Percentiles rank a stretch among this genome's conserved stretches.
These are phyloP conservation scores for Simalia tracyae DNA, from an alignment of 2,797 vertebrate species.

Conservation along the genomic window DNA sequence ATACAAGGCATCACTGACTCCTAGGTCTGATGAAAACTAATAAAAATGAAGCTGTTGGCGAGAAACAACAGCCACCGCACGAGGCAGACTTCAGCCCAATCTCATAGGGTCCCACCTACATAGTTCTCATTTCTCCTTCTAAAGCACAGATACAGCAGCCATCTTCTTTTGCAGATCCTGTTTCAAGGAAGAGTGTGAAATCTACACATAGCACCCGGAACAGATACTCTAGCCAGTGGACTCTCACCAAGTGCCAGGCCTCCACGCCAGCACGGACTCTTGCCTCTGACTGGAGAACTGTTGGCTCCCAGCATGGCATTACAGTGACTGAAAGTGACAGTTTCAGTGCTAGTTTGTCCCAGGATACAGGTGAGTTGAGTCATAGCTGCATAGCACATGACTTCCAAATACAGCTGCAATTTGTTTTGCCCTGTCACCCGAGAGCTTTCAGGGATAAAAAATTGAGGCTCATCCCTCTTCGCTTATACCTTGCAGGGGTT, in stretches of 20 bases:
- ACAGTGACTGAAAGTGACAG: constrained; percentile 98
- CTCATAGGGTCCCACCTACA: not conserved
- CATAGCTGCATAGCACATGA: not conserved
- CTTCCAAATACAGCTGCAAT: not conserved
- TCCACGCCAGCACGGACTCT: constrained; percentile 94
- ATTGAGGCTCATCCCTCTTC: not conserved
- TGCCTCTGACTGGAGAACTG: constrained; percentile 95
- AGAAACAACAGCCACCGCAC: not conserved
- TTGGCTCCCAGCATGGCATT: constrained; percentile 96
- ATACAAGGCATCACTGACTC: not conserved
- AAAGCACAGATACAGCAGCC: not conserved
- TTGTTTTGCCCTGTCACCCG: not conserved
- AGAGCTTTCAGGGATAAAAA: not conserved
- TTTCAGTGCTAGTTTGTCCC: constrained; percentile 97
- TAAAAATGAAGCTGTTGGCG: not conserved
- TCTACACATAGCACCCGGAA: constrained; percentile 95
- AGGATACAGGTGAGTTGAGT: constrained; percentile 87
- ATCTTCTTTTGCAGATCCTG: constrained; percentile 79
- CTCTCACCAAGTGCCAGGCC: constrained; percentile 95
- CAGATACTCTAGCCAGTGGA: constrained; percentile 98
- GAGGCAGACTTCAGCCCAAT: not conserved
- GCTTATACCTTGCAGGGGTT: not conserved
- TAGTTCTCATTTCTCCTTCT: not conserved
- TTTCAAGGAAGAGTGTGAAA: constrained; percentile 96
- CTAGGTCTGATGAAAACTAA: too few relatives aligned